A percentile compares a stretch with the other conserved stretches of the same genome.
phyloP scores from a whole-genome alignment of 1,140 invertebrate species.

The Whitmania pigra region DNA sequence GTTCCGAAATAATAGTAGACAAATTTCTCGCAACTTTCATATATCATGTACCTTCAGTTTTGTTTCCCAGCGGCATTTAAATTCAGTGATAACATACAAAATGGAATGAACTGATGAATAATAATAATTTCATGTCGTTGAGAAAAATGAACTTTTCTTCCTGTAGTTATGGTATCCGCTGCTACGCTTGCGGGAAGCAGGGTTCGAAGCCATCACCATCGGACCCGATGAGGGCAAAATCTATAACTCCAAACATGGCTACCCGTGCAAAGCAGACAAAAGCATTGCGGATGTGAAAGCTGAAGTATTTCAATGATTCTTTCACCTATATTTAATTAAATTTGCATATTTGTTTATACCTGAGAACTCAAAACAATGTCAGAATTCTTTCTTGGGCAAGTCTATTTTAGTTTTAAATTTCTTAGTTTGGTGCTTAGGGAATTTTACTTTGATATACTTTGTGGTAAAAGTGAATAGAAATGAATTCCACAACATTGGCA shows the following conservation, averaged over 20 bases:
- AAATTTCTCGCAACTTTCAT: too few species aligned
- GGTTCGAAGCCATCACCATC: constrained; percentile 31
- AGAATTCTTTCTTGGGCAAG: background rate
- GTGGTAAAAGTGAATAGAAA: too few species aligned
- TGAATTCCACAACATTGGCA: too few species aligned
- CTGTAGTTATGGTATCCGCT: constrained; percentile 32
- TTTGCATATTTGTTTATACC: constrained; percentile 13
- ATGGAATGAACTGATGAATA: too few species aligned
- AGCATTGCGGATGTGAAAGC: constrained; percentile 30
- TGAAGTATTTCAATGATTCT: background rate
- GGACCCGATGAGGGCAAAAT: constrained; percentile 33
- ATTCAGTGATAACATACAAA: too few species aligned
- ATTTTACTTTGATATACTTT: background rate
- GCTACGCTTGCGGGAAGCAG: constrained; percentile 33
- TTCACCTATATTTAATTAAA: constrained; percentile 18
- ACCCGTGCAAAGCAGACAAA: constrained; percentile 31
- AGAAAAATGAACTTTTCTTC: too few species aligned
- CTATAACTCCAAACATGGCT: constrained; percentile 34
- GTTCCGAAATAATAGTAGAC: too few species aligned
- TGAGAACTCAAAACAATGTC: background rate
- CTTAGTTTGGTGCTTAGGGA: background rate
- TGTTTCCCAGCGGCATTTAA: too few species aligned
- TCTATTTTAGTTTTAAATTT: background rate
- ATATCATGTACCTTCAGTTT: too few species aligned
- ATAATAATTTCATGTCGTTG: too few species aligned